phyloP scores from a whole-genome alignment of 2,113 vertebrate genomes.

The Anolis carolinensis region DNA sequence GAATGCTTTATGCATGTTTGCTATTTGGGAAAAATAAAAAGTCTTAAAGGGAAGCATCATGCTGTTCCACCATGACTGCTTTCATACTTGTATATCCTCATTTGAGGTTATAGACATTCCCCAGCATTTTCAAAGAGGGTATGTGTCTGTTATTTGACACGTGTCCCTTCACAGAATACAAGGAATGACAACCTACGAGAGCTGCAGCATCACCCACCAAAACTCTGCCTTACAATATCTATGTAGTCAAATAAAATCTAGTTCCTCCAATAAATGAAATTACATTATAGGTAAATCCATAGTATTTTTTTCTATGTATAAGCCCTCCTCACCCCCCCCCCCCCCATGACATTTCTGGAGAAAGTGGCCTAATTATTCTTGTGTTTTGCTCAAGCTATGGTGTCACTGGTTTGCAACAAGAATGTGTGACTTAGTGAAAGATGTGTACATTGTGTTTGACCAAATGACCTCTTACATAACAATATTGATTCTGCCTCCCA shows the following conservation, averaged over 20 bases:
- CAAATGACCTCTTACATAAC: neutral
- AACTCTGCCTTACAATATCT: neutral
- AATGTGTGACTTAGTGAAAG: neutral
- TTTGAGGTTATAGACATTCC: neutral
- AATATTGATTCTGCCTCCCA: neutral
- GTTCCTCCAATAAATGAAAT: neutral
- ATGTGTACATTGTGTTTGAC: neutral
- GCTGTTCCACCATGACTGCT: neutral
- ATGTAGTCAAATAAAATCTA: neutral
- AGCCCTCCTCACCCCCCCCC: neutral
- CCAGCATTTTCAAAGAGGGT: too few relatives aligned
- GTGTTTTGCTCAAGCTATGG: neutral
- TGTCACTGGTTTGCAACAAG: neutral
- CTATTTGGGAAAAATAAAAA: neutral
- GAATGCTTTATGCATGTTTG: neutral
- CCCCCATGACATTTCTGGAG: neutral
- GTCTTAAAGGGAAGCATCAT: neutral
- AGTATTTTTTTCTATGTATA: neutral
- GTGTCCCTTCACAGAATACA: neutral
- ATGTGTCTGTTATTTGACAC: neutral
- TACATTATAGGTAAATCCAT: neutral
- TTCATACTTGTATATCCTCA: neutral
- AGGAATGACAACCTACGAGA: neutral
- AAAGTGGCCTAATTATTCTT: neutral
- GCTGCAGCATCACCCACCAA: neutral